Evolutionary conservation across 2,113 vertebrate genomes (phyloP), one percentile per base, ranked within the genome.

Genomic region (rabbit (Oryctolagus cuniculus)): DNA sequence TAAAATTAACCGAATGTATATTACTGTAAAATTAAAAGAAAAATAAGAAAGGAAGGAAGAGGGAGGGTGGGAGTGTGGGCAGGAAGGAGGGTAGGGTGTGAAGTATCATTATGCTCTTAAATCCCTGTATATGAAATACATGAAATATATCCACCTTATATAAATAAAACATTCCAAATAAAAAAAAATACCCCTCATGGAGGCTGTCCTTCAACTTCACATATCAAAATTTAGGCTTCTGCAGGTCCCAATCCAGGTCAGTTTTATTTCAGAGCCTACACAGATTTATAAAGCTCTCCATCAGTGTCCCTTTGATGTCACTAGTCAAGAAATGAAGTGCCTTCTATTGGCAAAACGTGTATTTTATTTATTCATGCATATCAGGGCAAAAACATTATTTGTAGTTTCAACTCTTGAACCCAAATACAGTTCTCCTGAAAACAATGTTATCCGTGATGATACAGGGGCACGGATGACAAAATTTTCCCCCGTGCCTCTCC

Each of bases 201-300:
- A 75, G 85, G 27, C 2, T 67, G 15, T 44, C 5, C 44, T 85
- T 63, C 69, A 51, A 25, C 31, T 61, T 66, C 31, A 8, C 0
- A 16, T 19, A 24, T 16, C 55, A 84, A 79, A 49, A 55, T 25
- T 55, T 27, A 53, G 36, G 16, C 49, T 82, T 79, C 49, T 34
- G 36, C 34, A 72, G 44, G 44, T n/a, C 38, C n/a, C 66, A 21
- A 31, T 77, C n/a, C 36, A 78, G 38, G 3, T 72, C 49, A 27
- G n/a, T 95, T 66, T 89, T 51, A 81, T 19, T 91, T 92, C 58
- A 70, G 64, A 51, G 66, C 16, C 63, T 74, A 63, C 24, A 7
- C 6, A 49, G 16, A 53, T 11, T 63, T 38, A 74, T 61, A 53
- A 70, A 80, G 29, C 31, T 53, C 15, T 29, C 44, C 31, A 53